Evolutionary conservation across 2,113 vertebrate species (phyloP), one percentile per base, ranked within the genome.

Genomic region (Mormyrus lacerda): DNA sequence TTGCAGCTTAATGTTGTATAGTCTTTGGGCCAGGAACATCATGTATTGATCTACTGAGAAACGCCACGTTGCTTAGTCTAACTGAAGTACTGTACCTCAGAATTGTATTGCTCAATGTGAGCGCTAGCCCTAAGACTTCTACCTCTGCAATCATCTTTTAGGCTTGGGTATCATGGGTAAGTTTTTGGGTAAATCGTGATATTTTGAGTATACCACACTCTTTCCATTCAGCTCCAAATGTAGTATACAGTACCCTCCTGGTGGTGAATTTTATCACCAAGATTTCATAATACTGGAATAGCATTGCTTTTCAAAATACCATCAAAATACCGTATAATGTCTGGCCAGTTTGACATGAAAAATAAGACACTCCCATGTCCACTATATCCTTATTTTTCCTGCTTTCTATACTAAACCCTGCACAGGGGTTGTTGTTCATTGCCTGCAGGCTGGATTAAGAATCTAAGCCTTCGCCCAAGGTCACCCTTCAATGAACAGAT

Each of bases 401-500:
- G 15, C 73, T 42, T 17, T 79, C 13, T 79, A 17, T 42, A 79
- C 73, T 79, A 79, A 17, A 42, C 73, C 4, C 31, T 19, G 73
- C 35, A 79, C 15, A 42, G 31, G 11, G 31, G 35, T 73, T 35
- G n/a, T 79, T 79, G 73, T 79, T 42, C 35, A 42, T 42, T 79
- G 35, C 31, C 35, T 42, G 35, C 35, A 39, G 31, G 73, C 35
- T 42, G 31, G 35, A 79, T 79, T 79, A 79, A 79, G 73, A 79
- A 42, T 42, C 31, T 79, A 79, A 79, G 35, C 35, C 73, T 39
- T 79, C 42, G 35, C 73, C 35, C 73, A 79, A 79, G 35, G 73
- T 79, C 73, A 79, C 73, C 73, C 35, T 79, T 79, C 73, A 79
- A 79, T 79, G 73, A 79, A 79, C 31, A 79, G 73, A 79, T 79